Conservation (phyloP, 2,888 invertebrate species). For the Odontothrips loti region DNA sequence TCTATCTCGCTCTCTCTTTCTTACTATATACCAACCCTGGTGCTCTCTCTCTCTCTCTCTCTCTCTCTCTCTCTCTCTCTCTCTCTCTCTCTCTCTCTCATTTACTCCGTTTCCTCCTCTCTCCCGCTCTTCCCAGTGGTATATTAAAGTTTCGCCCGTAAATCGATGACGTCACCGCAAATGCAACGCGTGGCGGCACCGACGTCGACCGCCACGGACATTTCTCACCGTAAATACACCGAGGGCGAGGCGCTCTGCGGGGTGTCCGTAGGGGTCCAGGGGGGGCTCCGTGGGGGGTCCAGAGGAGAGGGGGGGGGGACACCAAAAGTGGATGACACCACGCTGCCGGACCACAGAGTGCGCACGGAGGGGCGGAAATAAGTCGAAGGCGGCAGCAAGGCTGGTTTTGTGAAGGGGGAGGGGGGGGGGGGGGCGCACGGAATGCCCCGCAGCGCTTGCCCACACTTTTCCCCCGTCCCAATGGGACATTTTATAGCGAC, state of each 20-base stretch:
- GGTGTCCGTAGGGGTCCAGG: neutral
- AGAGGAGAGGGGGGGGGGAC: neutral
- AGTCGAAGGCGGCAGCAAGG: neutral
- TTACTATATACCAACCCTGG: neutral
- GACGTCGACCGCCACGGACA: neutral
- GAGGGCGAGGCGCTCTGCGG: neutral
- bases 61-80: neutral
- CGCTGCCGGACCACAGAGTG: neutral
- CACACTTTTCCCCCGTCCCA: conserved; percentile 1
- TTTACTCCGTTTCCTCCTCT: neutral
- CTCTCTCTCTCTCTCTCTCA: conserved; percentile 13
- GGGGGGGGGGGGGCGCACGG: neutral
- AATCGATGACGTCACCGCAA: neutral
- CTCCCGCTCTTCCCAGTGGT: neutral
- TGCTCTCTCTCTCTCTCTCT: neutral
- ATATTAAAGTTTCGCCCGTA: conserved; percentile 18
- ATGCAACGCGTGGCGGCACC: neutral
- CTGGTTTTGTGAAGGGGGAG: neutral
- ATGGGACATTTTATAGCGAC: conserved; percentile 22
- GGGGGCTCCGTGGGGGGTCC: neutral
- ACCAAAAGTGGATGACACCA: neutral
- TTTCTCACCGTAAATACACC: conserved; percentile 14
- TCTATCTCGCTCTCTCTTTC: neutral
- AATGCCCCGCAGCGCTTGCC: neutral
- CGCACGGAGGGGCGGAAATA: neutral